Percentiles rank a stretch among this genome's conserved stretches.
Evolutionary conservation across 2,113 vertebrate species (phyloP).

Genomic region (Myocastor coypus): DNA sequence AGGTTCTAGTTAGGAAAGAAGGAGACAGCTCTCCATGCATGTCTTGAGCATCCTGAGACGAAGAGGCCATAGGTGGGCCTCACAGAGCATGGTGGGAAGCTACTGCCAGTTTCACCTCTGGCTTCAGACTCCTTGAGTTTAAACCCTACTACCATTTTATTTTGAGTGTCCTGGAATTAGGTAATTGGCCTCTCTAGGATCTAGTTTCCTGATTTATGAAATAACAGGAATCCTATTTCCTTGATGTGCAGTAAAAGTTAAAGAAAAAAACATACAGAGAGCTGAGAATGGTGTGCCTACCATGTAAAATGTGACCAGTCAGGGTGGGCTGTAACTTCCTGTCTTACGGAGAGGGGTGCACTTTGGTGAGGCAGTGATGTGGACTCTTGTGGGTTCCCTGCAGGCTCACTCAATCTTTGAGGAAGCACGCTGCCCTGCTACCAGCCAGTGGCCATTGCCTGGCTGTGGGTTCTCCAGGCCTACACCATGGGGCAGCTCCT

Average conservation of each 20-base stretch:
- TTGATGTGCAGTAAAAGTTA: not conserved
- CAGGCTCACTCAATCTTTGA: not conserved
- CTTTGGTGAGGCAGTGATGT: not conserved
- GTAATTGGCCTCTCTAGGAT: not conserved
- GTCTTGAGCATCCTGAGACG: not conserved
- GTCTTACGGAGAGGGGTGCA: not conserved
- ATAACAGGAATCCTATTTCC: not conserved
- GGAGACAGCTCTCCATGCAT: not conserved
- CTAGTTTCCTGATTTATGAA: not conserved
- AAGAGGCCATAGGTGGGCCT: not conserved
- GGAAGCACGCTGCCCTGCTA: not conserved
- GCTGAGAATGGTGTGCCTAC: not conserved
- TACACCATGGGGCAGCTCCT: not conserved
- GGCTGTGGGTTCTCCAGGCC: not conserved
- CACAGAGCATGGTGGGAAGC: not conserved
- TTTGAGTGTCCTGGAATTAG: not conserved
- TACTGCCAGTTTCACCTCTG: not conserved
- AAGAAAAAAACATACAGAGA: not conserved
- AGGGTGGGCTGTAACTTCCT: not conserved
- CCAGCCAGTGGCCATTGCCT: not conserved
- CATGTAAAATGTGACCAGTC: not conserved
- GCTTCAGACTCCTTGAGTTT: not conserved
- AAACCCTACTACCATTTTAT: not conserved
- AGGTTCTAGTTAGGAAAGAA: not conserved
- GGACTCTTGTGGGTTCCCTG: not conserved